These are phyloP conservation scores for Apotomis turbidana DNA, from an alignment of 2,888 invertebrate species.

Conservation along the genomic window DNA sequence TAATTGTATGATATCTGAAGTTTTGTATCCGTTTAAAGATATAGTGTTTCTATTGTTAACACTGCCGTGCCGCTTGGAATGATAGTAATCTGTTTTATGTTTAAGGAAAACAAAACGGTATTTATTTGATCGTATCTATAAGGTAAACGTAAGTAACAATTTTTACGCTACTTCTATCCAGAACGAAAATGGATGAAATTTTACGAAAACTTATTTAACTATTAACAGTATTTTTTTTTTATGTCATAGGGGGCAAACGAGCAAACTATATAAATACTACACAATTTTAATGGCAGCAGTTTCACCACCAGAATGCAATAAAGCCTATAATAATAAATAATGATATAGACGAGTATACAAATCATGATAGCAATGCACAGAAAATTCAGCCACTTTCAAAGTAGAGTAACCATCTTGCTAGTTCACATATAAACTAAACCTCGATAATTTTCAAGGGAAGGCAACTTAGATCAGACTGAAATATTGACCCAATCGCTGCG, in stretches of 20 bases:
- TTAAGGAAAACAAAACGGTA: background rate
- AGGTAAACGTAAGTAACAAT: too few relatives aligned
- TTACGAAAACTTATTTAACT: too few relatives aligned
- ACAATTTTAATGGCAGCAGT: too few relatives aligned
- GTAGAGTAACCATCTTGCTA: conserved; percentile 55
- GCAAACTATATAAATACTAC: too few relatives aligned
- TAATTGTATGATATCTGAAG: background rate
- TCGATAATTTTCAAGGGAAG: conserved; percentile 73
- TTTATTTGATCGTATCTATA: too few relatives aligned
- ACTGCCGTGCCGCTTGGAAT: background rate
- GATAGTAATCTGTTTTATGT: background rate
- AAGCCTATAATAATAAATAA: too few relatives aligned
- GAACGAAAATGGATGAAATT: too few relatives aligned
- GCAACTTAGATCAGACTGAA: conserved; percentile 71
- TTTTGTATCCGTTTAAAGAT: background rate
- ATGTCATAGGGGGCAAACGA: too few relatives aligned
- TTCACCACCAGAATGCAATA: too few relatives aligned
- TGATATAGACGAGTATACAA: too few relatives aligned
- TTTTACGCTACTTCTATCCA: too few relatives aligned
- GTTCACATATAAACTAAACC: conserved; percentile 56
- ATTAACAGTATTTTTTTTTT: too few relatives aligned
- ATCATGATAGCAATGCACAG: background rate
- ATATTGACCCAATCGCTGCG: conserved; percentile 72
- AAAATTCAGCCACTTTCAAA: conserved; percentile 1
- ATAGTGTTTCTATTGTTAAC: background rate